These are phyloP conservation scores for Tortrix viridana DNA, from an alignment of 2,888 invertebrate genomes.

Conservation along the genomic window DNA sequence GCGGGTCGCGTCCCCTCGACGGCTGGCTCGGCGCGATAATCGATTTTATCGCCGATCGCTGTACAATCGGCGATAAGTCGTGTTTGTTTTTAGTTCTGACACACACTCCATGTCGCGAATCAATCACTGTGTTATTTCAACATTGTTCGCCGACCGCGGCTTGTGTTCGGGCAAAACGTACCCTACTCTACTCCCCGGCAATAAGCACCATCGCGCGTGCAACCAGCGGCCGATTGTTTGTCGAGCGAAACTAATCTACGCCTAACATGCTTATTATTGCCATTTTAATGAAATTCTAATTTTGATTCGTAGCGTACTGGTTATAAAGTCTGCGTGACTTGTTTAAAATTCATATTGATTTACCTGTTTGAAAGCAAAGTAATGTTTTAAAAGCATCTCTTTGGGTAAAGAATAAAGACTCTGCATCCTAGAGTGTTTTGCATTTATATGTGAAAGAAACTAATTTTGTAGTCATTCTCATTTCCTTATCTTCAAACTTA, in stretches of 20 bases:
- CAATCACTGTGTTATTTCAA: constrained; percentile 67
- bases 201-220: background rate
- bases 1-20: constrained; percentile 53
- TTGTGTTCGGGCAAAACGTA: constrained; percentile 42
- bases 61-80: constrained; percentile 64
- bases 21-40: constrained; percentile 65
- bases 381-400: no score
- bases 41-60: constrained; percentile 73
- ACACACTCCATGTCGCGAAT: constrained; percentile 62
- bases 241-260: constrained; percentile 28
- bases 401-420: no score
- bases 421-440: no score
- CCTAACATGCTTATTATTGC: constrained; percentile 17
- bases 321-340: background rate
- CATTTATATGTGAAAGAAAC: no score
- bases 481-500: background rate
- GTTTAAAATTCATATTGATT: no score
- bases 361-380: no score
- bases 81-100: constrained; percentile 64
- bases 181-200: constrained; percentile 1
- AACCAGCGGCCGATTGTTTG: constrained; percentile 7
- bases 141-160: constrained; percentile 50
- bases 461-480: background rate
- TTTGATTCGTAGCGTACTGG: constrained; percentile 9
- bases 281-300: constrained; percentile 20